Evolutionary conservation across 2,797 vertebrate species (phyloP), one percentile per base, ranked within the genome.

Genomic region (Eospalax fontanierii): DNA sequence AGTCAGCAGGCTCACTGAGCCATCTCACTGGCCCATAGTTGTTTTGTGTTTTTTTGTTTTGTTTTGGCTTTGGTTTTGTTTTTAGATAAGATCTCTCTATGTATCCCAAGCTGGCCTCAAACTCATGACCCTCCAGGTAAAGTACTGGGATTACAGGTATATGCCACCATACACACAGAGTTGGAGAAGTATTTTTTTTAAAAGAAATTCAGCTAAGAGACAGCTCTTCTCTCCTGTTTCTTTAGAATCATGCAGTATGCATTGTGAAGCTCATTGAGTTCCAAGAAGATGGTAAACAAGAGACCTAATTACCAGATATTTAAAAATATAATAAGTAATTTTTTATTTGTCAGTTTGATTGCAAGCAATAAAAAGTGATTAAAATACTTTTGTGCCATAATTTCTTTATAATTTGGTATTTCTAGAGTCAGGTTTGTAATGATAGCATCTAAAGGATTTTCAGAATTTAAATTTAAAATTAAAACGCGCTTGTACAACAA

Each of bases 331-430:
- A 96, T 87, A 28, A 91, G 87, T 83, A 93, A 90, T 91, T 95
- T 94, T 97, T 80, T 80, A 95, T 92, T 96, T 96, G 91, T 95
- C 93, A 96, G 95, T 84, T 93, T 97, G 78, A 96, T 95, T 97
- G 93, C 66, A 93, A 95, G 75, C 92, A 94, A 93, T 91, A 91
- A 95, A 95, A 97, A 96, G 50, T 26, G 40, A 96, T 97, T 94
- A 93, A 93, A 96, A 96, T 93, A 90, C 83, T 94, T 93, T 78
- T 96, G 87, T 95, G n/a, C 63, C 89, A 26, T 95, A 91, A 80
- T 95, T 95, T 95, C 91, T 92, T 95, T 83, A 88, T 95, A 96
- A 97, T 94, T 96, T 96, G 63, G 54, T 90, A 96, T 90, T 97
- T 95, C 92, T 91, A 61, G 80, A 97, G 92, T 96, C 91, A 96